Conservation (phyloP, 2,797 vertebrate species). For the Rhadinocentrus ornatus region DNA sequence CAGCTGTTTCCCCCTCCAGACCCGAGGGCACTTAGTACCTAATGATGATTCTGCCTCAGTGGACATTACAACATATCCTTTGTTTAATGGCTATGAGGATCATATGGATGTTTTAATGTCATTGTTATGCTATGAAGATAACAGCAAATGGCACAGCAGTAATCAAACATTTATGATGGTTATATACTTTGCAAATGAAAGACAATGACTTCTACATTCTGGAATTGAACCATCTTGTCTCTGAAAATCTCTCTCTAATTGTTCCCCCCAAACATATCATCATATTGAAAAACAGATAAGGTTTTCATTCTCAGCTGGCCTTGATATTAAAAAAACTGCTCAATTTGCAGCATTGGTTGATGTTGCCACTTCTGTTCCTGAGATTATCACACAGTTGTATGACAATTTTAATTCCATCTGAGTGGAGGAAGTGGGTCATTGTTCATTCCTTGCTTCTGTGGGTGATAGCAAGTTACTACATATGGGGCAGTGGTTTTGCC, state of each 20-base stretch:
- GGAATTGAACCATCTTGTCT: background rate
- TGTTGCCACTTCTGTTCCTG: conserved; percentile 47
- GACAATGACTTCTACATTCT: background rate
- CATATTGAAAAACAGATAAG: background rate
- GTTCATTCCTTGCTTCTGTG: conserved; percentile 51
- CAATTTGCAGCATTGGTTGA: conserved; percentile 22
- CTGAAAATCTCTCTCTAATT: background rate
- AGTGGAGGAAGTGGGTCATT: conserved; percentile 62
- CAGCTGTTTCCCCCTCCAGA: conserved; percentile 66
- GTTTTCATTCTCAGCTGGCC: conserved; percentile 6
- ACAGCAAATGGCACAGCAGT: background rate
- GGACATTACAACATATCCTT: conserved; percentile 51
- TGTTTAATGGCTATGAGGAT: conserved; percentile 46
- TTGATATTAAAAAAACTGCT: conserved; percentile 30
- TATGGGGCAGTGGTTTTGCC: conserved; percentile 45
- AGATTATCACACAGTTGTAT: conserved; percentile 55
- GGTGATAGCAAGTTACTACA: conserved; percentile 17
- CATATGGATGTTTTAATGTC: conserved; percentile 27
- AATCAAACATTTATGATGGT: conserved; percentile 1
- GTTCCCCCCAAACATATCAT: background rate
- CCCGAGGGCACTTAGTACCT: conserved; percentile 47
- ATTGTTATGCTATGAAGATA: conserved; percentile 19
- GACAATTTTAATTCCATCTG: conserved; percentile 33
- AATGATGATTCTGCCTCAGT: conserved; percentile 56
- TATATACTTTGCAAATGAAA: background rate